phyloP scores from a whole-genome alignment of 1,140 invertebrate species.

The Forficula auricularia region DNA sequence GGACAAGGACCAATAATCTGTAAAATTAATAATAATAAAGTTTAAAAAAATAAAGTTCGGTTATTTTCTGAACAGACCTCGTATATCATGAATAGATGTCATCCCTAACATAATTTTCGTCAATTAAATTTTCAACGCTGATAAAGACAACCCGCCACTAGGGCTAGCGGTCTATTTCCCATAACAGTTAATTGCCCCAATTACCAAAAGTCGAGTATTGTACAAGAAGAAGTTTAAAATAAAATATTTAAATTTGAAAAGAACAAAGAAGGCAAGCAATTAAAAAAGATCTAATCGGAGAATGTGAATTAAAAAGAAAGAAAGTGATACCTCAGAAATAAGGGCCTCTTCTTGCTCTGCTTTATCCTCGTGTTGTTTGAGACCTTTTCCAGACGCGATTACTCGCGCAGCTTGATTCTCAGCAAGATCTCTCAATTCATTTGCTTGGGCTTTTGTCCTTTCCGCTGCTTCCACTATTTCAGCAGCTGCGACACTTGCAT shows the following conservation, averaged over 20 bases:
- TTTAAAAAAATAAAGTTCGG: no score
- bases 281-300: background rate
- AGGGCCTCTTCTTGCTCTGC: slow-evolving; percentile 52
- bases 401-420: slow-evolving; percentile 53
- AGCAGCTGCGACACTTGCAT: slow-evolving; percentile 61
- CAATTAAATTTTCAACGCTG: no score
- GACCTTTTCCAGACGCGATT: slow-evolving; percentile 44
- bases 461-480: slow-evolving; percentile 57
- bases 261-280: background rate
- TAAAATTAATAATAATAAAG: no score
- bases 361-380: slow-evolving; percentile 52
- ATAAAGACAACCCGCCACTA: no score
- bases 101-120: no score
- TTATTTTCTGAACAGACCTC: no score
- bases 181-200: no score
- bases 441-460: slow-evolving; percentile 53
- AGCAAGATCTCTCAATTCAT: slow-evolving; percentile 55
- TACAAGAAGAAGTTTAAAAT: no score
- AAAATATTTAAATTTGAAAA: background rate
- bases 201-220: no score
- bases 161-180: no score
- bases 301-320: background rate
- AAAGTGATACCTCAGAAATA: slow-evolving; percentile 45
- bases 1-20: no score
- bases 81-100: no score